Conservation (phyloP, 2,113 vertebrate genomes). For the rabbit (Oryctolagus cuniculus) region mOryCun1.1 NC_091448.1:8238501-8239000, state of each 20-base stretch:
- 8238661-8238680: conserved; percentile 93
- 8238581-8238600: conserved; percentile 93
- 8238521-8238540: conserved; percentile 88
- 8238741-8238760: conserved; percentile 89
- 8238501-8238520: conserved; percentile 84
- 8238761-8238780: conserved; percentile 91
- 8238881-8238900: conserved; percentile 84
- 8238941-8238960: conserved; percentile 53
- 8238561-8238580: conserved; percentile 91
- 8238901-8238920: conserved; percentile 77
- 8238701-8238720: conserved; percentile 86
- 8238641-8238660: conserved; percentile 90
- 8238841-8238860: conserved; percentile 89
- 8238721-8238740: conserved; percentile 74
- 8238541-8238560: conserved; percentile 91
- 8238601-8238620: conserved; percentile 92
- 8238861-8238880: conserved; percentile 86
- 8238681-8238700: conserved; percentile 90
- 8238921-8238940: conserved; percentile 70
- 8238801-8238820: conserved; percentile 84
- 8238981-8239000: not conserved
- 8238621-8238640: conserved; percentile 89
- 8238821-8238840: conserved; percentile 86
- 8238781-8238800: conserved; percentile 88
- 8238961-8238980: conserved; percentile 66